Conservation (phyloP, 2,113 vertebrate species). For the Columba janthina region DNA sequence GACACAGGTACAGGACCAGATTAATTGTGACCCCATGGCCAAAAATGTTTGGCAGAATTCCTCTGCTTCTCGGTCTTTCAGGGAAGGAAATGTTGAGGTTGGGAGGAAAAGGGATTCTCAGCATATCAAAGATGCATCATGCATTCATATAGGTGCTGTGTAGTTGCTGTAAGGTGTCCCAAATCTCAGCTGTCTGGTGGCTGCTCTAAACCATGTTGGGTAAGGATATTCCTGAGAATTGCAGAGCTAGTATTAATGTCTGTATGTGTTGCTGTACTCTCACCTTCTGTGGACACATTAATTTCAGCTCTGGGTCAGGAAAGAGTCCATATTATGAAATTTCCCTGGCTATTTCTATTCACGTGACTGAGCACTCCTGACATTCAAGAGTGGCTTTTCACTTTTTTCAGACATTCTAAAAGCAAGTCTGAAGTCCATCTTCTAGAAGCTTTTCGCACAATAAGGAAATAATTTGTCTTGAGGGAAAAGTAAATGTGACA, state of each 20-base stretch:
- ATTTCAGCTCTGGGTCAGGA: not conserved
- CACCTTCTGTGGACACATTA: not conserved
- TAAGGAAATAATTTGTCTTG: not conserved
- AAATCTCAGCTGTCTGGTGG: not conserved
- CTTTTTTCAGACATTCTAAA: not conserved
- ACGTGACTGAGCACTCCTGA: not conserved
- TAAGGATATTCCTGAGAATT: not conserved
- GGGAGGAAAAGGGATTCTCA: not conserved
- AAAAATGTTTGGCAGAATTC: not conserved
- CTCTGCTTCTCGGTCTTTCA: not conserved
- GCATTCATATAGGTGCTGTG: rapidly evolving
- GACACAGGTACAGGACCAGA: not conserved
- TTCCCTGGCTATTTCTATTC: not conserved
- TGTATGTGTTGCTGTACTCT: not conserved
- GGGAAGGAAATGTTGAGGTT: not conserved
- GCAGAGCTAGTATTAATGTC: not conserved
- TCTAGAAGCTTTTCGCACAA: not conserved
- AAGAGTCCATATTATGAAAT: not conserved
- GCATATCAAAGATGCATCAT: not conserved
- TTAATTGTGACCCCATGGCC: not conserved
- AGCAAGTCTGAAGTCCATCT: not conserved
- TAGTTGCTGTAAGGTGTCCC: not conserved
- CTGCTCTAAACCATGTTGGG: not conserved
- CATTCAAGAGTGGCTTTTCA: not conserved
- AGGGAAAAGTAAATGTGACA: not conserved